Evolutionary conservation across 2,113 vertebrate species (phyloP), one percentile per base, ranked within the genome.

Genomic region (Pseudorectes ferrugineus): DNA sequence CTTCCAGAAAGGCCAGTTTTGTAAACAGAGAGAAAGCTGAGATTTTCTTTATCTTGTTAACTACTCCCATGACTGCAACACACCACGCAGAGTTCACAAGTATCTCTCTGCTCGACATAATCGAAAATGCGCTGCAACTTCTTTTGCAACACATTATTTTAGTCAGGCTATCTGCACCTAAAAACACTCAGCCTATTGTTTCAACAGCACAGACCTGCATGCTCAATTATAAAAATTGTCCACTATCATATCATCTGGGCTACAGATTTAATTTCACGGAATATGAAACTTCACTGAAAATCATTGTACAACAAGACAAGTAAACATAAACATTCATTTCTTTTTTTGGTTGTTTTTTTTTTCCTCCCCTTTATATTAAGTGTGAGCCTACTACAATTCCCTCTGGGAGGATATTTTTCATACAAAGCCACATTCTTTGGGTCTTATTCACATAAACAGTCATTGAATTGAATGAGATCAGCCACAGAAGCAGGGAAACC

Each of bases 161-260:
- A 92, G 75, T 65, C 85, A 91, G 70, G 59, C 35, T 94, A 87
- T 76, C 85, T 91, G 57, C 58, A 77, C 81, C 74, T 72, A 35
- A 52, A 75, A 95, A 97, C 93, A 97, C 89, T 96, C 58, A 74
- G 38, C 28, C 74, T 90, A 89, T 97, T 98, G 96, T 98, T 96
- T 86, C 80, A 89, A 63, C 70, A 93, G 83, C 80, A 92, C 65
- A 77, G 58, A 88, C 65, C 77, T 84, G 54, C 49, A n/a, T 10
- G 52, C 29, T 62, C 87, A 86, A 57, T 59, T 74, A 45, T 46
- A 96, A 92, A 95, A 96, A 84, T 28, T 76, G 71, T 42, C 79
- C 78, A 94, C 31, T 93, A 97, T 94, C 94, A 20, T 59, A 89
- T 59, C 59, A 95, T 93, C 93, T 94, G 81, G 68, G 72, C 46